Conservation (phyloP, 2,113 vertebrate genomes). For the Notiomystis cincta region DNA sequence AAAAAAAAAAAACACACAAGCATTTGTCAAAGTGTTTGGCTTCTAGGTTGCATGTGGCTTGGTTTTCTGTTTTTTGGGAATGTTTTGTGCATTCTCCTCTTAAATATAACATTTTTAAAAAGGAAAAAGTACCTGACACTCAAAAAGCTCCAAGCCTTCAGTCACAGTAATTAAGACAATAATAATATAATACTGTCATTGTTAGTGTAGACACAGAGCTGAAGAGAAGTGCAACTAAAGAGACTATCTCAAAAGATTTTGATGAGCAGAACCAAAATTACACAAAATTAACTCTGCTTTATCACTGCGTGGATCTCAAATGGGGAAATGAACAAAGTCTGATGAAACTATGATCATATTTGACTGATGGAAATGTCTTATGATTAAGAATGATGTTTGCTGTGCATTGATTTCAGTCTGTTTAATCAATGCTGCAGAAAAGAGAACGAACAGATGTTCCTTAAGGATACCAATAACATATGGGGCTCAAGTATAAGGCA, state of each 20-base stretch:
- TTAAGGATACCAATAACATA: neutral
- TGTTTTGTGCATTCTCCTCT: neutral
- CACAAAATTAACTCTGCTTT: neutral
- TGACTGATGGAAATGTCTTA: neutral
- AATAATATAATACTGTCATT: neutral
- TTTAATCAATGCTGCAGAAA: neutral
- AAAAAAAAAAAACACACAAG: neutral
- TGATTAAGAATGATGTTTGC: neutral
- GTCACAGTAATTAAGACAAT: neutral
- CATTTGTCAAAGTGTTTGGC: neutral
- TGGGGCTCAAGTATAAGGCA: neutral
- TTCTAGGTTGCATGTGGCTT: neutral
- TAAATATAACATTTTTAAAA: neutral
- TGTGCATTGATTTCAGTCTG: neutral
- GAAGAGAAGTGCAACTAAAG: neutral
- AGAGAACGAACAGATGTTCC: neutral
- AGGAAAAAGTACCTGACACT: neutral
- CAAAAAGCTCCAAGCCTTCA: accelerated
- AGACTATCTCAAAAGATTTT: neutral
- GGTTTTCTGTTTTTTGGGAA: neutral
- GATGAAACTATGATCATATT: neutral
- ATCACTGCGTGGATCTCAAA: neutral
- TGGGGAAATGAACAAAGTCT: neutral
- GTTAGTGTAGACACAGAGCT: neutral
- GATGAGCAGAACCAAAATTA: neutral